Conservation (phyloP, 2,888 invertebrate genomes). For the Sisyra terminalis region DNA sequence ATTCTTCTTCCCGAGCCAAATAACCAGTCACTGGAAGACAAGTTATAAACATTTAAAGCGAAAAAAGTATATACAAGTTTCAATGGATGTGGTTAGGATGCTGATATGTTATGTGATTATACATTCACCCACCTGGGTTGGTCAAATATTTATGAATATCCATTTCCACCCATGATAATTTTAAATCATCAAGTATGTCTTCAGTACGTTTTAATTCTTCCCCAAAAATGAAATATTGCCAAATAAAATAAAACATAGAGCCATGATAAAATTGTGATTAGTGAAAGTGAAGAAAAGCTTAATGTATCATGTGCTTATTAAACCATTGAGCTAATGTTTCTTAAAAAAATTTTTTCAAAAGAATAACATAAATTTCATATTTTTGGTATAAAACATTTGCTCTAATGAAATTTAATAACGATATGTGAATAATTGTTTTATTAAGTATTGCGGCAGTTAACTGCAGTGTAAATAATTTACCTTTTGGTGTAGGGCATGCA, state of each 20-base stretch:
- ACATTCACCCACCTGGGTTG: not conserved
- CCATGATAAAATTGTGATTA: too few species aligned
- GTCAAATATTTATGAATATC: not conserved
- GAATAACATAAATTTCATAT: too few species aligned
- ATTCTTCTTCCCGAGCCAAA: not conserved
- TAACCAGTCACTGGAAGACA: slow-evolving; percentile 2
- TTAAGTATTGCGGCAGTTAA: not conserved
- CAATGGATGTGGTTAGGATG: not conserved
- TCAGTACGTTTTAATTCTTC: slow-evolving; percentile 1
- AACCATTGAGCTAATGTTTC: too few species aligned
- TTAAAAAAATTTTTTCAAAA: too few species aligned
- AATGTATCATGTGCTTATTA: too few species aligned
- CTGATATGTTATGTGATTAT: not conserved
- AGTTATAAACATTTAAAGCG: too few species aligned
- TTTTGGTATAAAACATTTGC: too few species aligned
- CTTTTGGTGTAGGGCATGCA: slow-evolving; percentile 7
- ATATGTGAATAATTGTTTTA: not conserved
- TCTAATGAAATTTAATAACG: too few species aligned
- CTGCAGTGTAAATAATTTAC: slow-evolving; percentile 1
- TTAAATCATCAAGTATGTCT: slow-evolving; percentile 5
- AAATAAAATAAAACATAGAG: not conserved
- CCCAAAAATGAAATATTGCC: not conserved
- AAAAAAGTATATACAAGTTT: not conserved
- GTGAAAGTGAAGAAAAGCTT: too few species aligned
- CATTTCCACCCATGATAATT: slow-evolving; percentile 2